Conservation (phyloP, 2,888 invertebrate species). For the Spodoptera exigua region DNA sequence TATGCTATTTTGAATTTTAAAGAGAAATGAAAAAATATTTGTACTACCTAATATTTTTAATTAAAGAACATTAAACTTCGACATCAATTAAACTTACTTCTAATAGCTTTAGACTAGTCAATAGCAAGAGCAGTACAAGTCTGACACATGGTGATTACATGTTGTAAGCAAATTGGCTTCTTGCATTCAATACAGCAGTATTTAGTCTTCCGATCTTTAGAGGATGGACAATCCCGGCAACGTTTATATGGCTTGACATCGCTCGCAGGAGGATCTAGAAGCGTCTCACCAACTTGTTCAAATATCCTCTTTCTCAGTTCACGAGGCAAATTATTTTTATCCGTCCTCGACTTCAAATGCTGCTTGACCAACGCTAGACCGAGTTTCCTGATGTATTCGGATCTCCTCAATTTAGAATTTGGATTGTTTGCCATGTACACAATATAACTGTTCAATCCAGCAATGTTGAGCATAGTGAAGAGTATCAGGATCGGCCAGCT, state of each 20-base stretch:
- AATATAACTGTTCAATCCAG: constrained; percentile 26
- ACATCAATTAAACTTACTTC: neutral
- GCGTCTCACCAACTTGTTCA: constrained; percentile 30
- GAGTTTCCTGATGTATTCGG: constrained; percentile 26
- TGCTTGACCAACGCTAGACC: constrained; percentile 23
- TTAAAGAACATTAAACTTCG: too few relatives aligned
- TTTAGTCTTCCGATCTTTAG: constrained; percentile 33
- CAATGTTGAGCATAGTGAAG: constrained; percentile 31
- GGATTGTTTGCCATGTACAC: constrained; percentile 32
- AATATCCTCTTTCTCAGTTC: constrained; percentile 30
- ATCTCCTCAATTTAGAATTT: constrained; percentile 14
- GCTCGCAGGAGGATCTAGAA: neutral
- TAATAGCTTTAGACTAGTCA: constrained; percentile 1
- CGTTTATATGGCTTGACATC: constrained; percentile 24
- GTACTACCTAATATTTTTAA: too few relatives aligned
- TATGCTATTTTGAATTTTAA: too few relatives aligned
- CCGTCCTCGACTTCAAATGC: constrained; percentile 14
- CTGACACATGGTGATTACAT: constrained; percentile 28
- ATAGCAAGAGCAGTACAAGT: constrained; percentile 16
- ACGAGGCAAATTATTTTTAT: constrained; percentile 31
- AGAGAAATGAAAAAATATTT: too few relatives aligned
- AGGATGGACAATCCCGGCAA: constrained; percentile 28
- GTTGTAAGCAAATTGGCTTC: constrained; percentile 35
- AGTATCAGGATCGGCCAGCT: constrained; percentile 30
- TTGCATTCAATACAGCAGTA: constrained; percentile 31